Conservation (phyloP, 1,140 invertebrate genomes). For the Halictus rubicundus region DNA sequence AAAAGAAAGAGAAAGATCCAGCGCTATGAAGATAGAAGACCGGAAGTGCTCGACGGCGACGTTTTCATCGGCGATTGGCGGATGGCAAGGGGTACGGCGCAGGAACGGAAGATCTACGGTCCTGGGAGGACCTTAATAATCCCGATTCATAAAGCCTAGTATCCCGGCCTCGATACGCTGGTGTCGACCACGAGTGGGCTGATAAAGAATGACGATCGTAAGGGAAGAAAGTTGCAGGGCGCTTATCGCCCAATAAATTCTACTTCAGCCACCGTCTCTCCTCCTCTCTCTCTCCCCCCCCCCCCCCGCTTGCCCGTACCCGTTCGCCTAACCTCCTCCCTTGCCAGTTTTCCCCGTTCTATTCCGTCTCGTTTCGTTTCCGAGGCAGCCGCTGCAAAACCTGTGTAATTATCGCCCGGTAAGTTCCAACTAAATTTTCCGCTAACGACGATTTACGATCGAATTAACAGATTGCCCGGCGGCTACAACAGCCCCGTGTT, state of each 20-base stretch:
- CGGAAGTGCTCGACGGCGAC: constrained; percentile 30
- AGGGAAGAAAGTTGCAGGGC: constrained; percentile 69
- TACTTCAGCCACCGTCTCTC: constrained; percentile 67
- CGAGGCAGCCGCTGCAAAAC: constrained; percentile 55
- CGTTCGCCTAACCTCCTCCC: constrained; percentile 4
- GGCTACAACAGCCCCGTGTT: constrained; percentile 30
- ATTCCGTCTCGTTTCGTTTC: constrained; percentile 37
- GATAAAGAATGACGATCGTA: constrained; percentile 72
- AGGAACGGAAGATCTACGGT: constrained; percentile 58
- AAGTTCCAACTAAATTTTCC: constrained; percentile 74
- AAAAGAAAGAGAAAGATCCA: neutral
- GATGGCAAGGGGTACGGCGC: neutral
- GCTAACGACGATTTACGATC: constrained; percentile 76
- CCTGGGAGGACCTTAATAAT: constrained; percentile 63
- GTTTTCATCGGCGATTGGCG: constrained; percentile 52
- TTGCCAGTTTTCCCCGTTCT: constrained; percentile 16
- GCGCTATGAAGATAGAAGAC: constrained; percentile 48
- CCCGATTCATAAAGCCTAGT: constrained; percentile 66
- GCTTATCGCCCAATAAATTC: constrained; percentile 76
- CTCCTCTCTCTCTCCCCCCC: constrained; percentile 26
- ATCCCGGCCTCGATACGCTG: constrained; percentile 59
- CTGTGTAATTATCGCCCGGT: constrained; percentile 71
- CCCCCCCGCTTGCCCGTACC: constrained; percentile 6
- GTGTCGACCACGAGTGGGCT: constrained; percentile 65
- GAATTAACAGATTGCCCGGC: constrained; percentile 72